These are phyloP conservation scores for Actenoides hombroni DNA, from an alignment of 2,113 vertebrate species.

Conservation along the genomic window DNA sequence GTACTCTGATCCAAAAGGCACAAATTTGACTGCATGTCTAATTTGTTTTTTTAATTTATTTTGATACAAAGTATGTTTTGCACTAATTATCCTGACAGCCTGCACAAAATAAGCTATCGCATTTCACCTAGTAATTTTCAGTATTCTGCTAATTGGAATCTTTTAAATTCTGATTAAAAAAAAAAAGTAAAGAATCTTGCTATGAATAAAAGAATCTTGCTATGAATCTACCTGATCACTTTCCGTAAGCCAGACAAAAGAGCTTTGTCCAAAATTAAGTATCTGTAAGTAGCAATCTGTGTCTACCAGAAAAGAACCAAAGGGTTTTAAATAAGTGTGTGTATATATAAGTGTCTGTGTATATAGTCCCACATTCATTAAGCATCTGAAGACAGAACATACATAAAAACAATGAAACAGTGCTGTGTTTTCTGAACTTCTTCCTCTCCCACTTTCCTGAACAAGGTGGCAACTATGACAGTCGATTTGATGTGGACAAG, in stretches of 20 bases:
- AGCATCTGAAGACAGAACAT: slow-evolving; percentile 24
- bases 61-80: not conserved
- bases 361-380: slow-evolving; percentile 19
- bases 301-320: not conserved
- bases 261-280: not conserved
- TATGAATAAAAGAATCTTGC: not conserved
- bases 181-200: not conserved
- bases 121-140: not conserved
- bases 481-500: slow-evolving; percentile 96
- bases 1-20: not conserved
- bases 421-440: slow-evolving; percentile 53
- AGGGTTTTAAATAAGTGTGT: not conserved
- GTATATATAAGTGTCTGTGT: not conserved
- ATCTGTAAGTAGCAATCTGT: not conserved
- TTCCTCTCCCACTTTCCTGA: slow-evolving; percentile 59
- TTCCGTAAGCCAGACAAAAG: not conserved
- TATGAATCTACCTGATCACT: not conserved
- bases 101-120: not conserved
- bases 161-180: not conserved
- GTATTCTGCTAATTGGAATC: not conserved
- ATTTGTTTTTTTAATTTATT: not conserved
- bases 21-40: not conserved
- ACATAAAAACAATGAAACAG: not conserved
- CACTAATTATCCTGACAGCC: not conserved
- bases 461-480: slow-evolving; percentile 96